Base-by-base conservation (phyloP, 2,888 invertebrate species). In the Hypomecis atomaria region DNA sequence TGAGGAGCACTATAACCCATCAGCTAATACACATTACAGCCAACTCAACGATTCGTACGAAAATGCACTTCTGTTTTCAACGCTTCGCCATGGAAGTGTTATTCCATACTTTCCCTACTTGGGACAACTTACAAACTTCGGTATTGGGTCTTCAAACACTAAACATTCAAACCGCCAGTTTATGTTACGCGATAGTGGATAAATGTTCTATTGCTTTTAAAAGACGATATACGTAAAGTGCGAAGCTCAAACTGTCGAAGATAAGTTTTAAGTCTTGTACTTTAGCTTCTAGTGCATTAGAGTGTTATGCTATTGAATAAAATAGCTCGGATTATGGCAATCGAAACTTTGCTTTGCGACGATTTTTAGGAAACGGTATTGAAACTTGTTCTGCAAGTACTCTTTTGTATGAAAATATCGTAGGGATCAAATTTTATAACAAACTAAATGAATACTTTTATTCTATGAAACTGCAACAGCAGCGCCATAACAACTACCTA, bases 61-160 rank as follows among this genome's bases (percentile, higher is more conserved):
- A 59, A 59, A 44, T 59, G 49, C 45, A 6, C 42, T 64, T 55
- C 64, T 64, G 63, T 38, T 49, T 38, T 6, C n/a, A 43, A 5
- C n/a, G 9, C 23, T 34, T 40, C 43, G 43, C n/a, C n/a, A 23
- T 44, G 7, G 59, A 59, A 56, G 50, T 57, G 59, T 73, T 82
- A 81, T 78, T 80, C 81, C 79, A 81, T 82, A 83, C 76, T 80
- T 79, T 75, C 75, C 75, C 66, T 78, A 77, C 74, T 76, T 74
- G 70, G 75, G 78, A 78, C 74, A 73, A 64, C 40, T 50, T 80
- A 77, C 77, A 76, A 84, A 86, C 76, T 84, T 84, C 71, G 72
- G 72, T 73, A 71, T 75, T 72, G 72, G 65, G 63, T 66, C 61
- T 56, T 60, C 67, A 59, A 69, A 63, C 73, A 72, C 77, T 77